Evolutionary conservation across 92 coral and sea anemone species (phyloP), one percentile per base, ranked within the genome.

Genomic region (Zoanthus sansibaricus): DNA sequence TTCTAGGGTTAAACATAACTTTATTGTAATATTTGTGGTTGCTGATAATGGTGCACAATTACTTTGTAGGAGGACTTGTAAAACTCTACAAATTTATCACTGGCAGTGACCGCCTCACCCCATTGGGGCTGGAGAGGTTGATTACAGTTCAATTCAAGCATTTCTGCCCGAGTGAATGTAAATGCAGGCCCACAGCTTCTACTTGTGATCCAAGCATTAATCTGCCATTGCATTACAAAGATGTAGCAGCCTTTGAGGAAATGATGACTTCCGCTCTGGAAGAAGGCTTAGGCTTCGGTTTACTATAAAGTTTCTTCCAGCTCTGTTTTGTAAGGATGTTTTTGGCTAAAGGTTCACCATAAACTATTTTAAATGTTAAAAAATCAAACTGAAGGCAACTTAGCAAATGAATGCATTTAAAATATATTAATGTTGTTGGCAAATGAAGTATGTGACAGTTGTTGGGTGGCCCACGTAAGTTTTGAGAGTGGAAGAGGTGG

Each of bases 171-270:
- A 48, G 46, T 59, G 77, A 20, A 31, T 87, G 90, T 47, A 87
- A 56, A 78, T 89, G 91, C 83, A 72, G 91, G 46, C 92, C 91
- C 58, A 92, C 95, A 61, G 95, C 91, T 86, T 78, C 95, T 49
- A 90, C 91, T 47, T 90, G 92, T 66, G 92, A 89, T 25, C 88
- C 85, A 10, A 73, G 87, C 59, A 86, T 87, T 30, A 87, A 15
- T n/a, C 85, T 90, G 55, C 91, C 91, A 82, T 83, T 91, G 56
- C 93, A 91, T 77, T 79, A 91, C 79, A 82, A 61, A 75, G 58
- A 75, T 20, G 66, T 44, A 18, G 82, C 62, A 54, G 71, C 73
- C 54, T 80, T 86, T 82, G 78, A 82, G 67, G 86, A 90, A 58
- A 44, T 83, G 15, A 86, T 90, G 67, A 13, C 69, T 30, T 90